Base-by-base conservation (phyloP, 2,113 vertebrate species). In the Embiotoca jacksoni region DNA sequence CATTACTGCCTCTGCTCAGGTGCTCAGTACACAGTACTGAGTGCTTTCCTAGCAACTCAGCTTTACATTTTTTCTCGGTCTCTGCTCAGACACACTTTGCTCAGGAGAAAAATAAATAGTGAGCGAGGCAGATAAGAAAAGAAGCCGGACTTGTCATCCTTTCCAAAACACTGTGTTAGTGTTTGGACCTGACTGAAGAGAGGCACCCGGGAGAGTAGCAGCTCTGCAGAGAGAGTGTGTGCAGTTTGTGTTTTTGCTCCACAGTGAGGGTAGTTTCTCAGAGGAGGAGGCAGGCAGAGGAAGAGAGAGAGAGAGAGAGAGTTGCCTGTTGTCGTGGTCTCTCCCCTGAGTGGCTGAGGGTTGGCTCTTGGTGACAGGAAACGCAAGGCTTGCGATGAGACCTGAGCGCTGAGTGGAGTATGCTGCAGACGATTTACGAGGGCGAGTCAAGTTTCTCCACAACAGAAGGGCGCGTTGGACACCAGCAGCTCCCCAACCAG, bases 391-490 rank as follows among this genome's bases (percentile, higher is more conserved):
- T 94, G 95, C 94, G 94, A 96, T 96, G 96, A 96, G 96, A 94
- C 83, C 88, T 93, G 93, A 93, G 94, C 94, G 93, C 94, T 95
- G 94, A 96, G 91, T 94, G 96, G 96, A 97, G 94, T 95, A 99
- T 99, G 98, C 97, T 99, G 96, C 97, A 99, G 96, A 99, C 98
- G 92, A 98, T 99, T 98, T 97, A 98, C 92, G 98, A 99, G 96
- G 96, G 96, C 93, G 97, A 99, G 96, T 98, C 96, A 90, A 97
- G 96, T 97, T 97, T 99, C 96, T 96, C 95, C 92, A 95, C 97
- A 96, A 89, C 91, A 92, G 96, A 98, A 95, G 93, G 96, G 91
- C 95, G 96, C 94, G 94, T 96, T 89, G 97, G 96, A 94, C 96
- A 94, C 77, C 95, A 96, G 92, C 95, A 95, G 95, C 94, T 95